phyloP scores from a whole-genome alignment of 1,140 invertebrate species.

The Plodia interpunctella region DNA sequence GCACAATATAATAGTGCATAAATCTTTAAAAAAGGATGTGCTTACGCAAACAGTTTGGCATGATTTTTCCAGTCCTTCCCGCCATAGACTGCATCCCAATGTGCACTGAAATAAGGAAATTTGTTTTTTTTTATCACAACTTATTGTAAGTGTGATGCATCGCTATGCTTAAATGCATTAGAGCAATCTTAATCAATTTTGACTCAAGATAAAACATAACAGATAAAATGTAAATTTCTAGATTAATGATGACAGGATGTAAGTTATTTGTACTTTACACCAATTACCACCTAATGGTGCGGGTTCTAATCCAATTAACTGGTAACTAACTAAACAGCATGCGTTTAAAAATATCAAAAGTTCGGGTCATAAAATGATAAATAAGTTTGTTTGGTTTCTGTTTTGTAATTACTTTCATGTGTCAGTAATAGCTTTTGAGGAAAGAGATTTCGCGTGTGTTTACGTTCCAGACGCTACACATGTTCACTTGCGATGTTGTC shows the following conservation, averaged over 20 bases:
- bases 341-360: slow-evolving; percentile 1
- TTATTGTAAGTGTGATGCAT: neutral
- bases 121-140: neutral
- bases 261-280: slow-evolving; percentile 19
- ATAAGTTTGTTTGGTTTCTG: slow-evolving; percentile 19
- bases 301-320: slow-evolving; percentile 38
- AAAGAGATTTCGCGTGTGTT: slow-evolving; percentile 9
- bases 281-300: slow-evolving; percentile 32
- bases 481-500: slow-evolving; percentile 3
- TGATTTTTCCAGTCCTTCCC: slow-evolving; percentile 79
- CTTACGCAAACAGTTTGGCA: slow-evolving; percentile 86
- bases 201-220: neutral
- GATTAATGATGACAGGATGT: slow-evolving; percentile 19
- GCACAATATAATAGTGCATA: no score
- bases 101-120: slow-evolving; percentile 79
- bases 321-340: neutral
- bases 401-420: slow-evolving; percentile 6
- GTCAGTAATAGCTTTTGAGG: neutral
- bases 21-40: slow-evolving; percentile 34
- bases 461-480: neutral
- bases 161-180: neutral
- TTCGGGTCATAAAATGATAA: slow-evolving; percentile 1
- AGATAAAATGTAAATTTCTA: slow-evolving; percentile 5
- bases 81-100: slow-evolving; percentile 83
- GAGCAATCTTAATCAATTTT: neutral